Conservation (phyloP, 2,113 vertebrate species). For the Steatornis caripensis region DNA sequence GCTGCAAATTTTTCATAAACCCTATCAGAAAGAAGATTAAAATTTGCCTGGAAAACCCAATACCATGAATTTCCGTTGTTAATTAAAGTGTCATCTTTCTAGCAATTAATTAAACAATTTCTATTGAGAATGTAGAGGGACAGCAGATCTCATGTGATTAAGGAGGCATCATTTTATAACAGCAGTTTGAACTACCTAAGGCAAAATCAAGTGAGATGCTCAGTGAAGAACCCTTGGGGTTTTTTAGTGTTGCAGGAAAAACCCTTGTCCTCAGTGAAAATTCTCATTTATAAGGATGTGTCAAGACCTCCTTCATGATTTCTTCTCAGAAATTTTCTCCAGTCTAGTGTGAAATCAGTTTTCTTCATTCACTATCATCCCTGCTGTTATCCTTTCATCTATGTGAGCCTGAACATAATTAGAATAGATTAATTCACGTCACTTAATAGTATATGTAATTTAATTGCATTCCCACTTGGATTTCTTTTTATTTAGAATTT, state of each 20-base stretch:
- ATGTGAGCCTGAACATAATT: background rate
- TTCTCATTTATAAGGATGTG: background rate
- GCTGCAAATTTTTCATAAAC: background rate
- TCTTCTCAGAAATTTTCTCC: background rate
- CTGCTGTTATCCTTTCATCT: background rate
- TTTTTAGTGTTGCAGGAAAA: background rate
- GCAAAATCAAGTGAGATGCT: background rate
- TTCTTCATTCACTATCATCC: background rate
- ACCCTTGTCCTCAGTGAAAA: background rate
- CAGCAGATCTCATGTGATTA: background rate
- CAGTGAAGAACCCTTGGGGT: background rate
- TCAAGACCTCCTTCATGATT: background rate
- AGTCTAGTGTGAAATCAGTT: background rate
- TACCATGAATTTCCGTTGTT: background rate
- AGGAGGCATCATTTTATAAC: background rate
- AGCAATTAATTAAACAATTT: background rate
- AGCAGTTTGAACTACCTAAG: background rate
- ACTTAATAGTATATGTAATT: background rate
- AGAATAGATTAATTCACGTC: background rate
- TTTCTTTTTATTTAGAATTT: background rate
- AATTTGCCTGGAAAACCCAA: background rate
- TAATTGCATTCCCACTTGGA: background rate
- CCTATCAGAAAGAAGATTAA: background rate
- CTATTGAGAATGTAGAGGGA: background rate
- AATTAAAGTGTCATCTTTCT: background rate